A percentile compares a stretch with the other conserved stretches of the same genome.
Conservation (phyloP, 2,888 invertebrate species). For the Acanthacorydalis orientalis region DNA sequence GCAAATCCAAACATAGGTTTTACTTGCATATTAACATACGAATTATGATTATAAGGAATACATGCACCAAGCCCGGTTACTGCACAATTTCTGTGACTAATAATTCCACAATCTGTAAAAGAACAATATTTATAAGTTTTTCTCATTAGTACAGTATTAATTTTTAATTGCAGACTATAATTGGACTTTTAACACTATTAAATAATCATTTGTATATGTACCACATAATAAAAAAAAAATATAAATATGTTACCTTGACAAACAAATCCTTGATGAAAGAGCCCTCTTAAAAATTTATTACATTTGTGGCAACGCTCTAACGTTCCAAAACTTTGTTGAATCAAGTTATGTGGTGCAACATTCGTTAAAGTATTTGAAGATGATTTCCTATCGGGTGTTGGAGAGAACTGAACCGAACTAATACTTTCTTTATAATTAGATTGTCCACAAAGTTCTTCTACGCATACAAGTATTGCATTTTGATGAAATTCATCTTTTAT, state of each 20-base stretch:
- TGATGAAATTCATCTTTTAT: conserved; percentile 59
- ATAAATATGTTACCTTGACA: conserved; percentile 36
- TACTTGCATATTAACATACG: conserved; percentile 16
- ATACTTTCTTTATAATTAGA: conserved; percentile 14
- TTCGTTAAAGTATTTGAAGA: conserved; percentile 6
- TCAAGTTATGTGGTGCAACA: conserved; percentile 25
- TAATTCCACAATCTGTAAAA: conserved; percentile 44
- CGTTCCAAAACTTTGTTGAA: conserved; percentile 47
- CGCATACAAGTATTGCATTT: conserved; percentile 45
- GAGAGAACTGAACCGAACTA: conserved; percentile 14
- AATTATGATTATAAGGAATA: conserved; percentile 22
- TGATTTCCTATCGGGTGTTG: conserved; percentile 13
- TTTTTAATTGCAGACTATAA: no score
- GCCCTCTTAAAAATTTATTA: conserved; percentile 49
- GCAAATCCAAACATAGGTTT: conserved; percentile 41
- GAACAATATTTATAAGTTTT: conserved; percentile 5
- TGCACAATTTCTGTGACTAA: conserved; percentile 52
- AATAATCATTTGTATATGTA: no score
- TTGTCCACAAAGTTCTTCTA: conserved; percentile 39
- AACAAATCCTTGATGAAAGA: conserved; percentile 52
- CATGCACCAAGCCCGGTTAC: conserved; percentile 43
- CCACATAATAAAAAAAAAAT: no score
- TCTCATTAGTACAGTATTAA: neutral
- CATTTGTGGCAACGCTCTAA: conserved; percentile 57
- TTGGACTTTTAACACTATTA: no score